Conservation (phyloP, 2,113 vertebrate genomes). For the Sinocyclocheilus grahami region DNA sequence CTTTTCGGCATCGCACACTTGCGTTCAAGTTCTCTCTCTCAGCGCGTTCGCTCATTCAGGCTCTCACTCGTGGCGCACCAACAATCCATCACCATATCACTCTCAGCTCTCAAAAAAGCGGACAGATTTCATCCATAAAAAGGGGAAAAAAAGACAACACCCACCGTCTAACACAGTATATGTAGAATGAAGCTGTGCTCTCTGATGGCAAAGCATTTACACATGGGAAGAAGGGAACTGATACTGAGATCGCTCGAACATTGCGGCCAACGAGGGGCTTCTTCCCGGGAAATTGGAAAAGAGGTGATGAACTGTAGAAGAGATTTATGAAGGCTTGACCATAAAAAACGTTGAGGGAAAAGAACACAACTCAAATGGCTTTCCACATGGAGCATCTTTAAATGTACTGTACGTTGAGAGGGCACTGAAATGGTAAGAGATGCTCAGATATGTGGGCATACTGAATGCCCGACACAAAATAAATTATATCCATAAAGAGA, state of each 20-base stretch:
- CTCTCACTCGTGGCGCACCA: conserved; percentile 86
- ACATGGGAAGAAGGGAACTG: conserved; percentile 90
- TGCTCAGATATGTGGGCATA: conserved; percentile 71
- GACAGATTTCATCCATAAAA: conserved; percentile 69
- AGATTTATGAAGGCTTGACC: conserved; percentile 92
- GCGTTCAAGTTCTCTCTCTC: conserved; percentile 86
- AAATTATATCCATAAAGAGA: no score
- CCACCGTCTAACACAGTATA: conserved; percentile 98
- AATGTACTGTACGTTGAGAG: conserved; percentile 49
- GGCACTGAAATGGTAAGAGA: conserved; percentile 57
- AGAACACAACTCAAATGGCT: conserved; percentile 63
- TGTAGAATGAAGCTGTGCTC: conserved; percentile 92
- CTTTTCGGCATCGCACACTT: conserved; percentile 66
- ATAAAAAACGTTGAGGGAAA: conserved; percentile 68
- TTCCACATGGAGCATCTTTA: conserved; percentile 59
- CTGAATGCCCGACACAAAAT: conserved; percentile 59
- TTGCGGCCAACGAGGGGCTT: conserved; percentile 94
- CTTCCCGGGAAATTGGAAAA: conserved; percentile 97
- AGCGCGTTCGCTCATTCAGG: conserved; percentile 86
- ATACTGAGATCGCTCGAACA: conserved; percentile 87
- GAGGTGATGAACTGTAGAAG: conserved; percentile 98
- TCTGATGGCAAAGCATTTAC: conserved; percentile 96
- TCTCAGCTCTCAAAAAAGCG: conserved; percentile 88
- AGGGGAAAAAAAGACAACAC: conserved; percentile 94
- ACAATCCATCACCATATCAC: conserved; percentile 88